Evolutionary conservation across 2,888 invertebrate species (phyloP), one percentile per base, ranked within the genome.

Genomic region (Habroteleia sp.): DNA sequence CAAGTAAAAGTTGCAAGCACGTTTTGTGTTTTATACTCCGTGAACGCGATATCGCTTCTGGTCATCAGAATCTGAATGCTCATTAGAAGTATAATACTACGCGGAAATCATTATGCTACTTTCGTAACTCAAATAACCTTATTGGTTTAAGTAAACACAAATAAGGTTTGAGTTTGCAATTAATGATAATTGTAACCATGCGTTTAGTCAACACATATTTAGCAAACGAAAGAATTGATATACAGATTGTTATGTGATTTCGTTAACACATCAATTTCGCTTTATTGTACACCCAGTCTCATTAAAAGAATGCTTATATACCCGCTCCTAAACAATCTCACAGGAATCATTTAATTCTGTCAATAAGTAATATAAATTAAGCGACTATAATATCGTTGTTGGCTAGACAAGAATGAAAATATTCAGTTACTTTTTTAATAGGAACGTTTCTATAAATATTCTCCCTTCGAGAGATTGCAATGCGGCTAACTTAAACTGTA

Each of bases 111-210:
- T 52, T 63, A 63, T 63, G 33, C 42, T 63, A 39, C 63, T 52
- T 50, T 63, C 33, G 33, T 31, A 63, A 52, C 63, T 63, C 50
- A 50, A 50, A 52, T 52, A 63, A 16, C 41, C 17, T 31, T 42
- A 65, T 52, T 52, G 52, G 52, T 65, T 33, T 42, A 25, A 39
- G 63, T 50, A 63, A 41, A 63, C 41, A 50, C 14, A 63, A 41
- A 50, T 41, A 63, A 41, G 41, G 25, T 50, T 63, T 41, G 41
- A 41, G 50, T 41, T 63, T 63, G 23, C 33, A 50, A 42, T 42
- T 42, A 42, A 17, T 20, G 33, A 16, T 41, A 50, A 63, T 63
- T 33, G 25, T 62, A 50, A 20, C 23, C 14, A 31, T 20, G 39
- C 23, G 23, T 50, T 20, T n/a, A n/a, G n/a, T n/a, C n/a, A n/a